Percentiles rank a stretch among this genome's conserved stretches.
Conservation (phyloP, 2,888 invertebrate species). For the Lissocephala sabroskyi region DNA sequence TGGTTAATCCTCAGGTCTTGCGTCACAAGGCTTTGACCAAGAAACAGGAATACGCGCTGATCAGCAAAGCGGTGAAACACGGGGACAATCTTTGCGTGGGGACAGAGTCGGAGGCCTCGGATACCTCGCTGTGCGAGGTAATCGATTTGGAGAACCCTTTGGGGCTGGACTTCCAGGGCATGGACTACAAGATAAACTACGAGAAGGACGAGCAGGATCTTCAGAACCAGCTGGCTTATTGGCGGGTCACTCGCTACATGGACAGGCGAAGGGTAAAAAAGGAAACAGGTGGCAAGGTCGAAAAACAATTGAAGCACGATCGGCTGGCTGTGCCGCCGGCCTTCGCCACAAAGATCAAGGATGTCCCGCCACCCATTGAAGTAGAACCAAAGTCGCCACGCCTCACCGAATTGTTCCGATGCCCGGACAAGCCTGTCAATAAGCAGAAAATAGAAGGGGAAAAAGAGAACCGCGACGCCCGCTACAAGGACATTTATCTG, state of each 20-base stretch:
- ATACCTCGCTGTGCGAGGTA: slow-evolving; percentile 62
- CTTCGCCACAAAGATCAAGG: slow-evolving; percentile 38
- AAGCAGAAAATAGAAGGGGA: slow-evolving; percentile 42
- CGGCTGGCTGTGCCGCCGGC: slow-evolving; percentile 46
- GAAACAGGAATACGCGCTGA: slow-evolving; percentile 35
- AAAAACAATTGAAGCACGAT: slow-evolving; percentile 49
- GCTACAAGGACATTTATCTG: slow-evolving; percentile 63
- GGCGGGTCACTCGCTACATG: slow-evolving; percentile 61
- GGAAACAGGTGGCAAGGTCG: slow-evolving; percentile 39
- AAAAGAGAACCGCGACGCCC: slow-evolving; percentile 35
- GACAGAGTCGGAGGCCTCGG: slow-evolving; percentile 48
- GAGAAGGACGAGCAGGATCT: slow-evolving; percentile 65
- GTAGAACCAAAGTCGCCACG: slow-evolving; percentile 13
- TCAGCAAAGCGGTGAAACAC: slow-evolving; percentile 61
- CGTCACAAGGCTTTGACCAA: slow-evolving; percentile 43
- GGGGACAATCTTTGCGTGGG: slow-evolving; percentile 63
- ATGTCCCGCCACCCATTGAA: background rate
- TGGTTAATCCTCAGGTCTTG: slow-evolving; percentile 59
- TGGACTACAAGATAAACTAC: slow-evolving; percentile 68
- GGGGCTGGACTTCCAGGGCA: slow-evolving; percentile 68
- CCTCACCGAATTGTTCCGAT: slow-evolving; percentile 51
- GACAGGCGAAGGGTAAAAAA: slow-evolving; percentile 49
- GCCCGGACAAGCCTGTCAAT: slow-evolving; percentile 55
- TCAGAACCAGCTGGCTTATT: slow-evolving; percentile 63
- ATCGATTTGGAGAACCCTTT: slow-evolving; percentile 69